Evolutionary conservation across 64 coral and sea anemone species (phyloP).

Genomic region (Trachythela sp.): DNA sequence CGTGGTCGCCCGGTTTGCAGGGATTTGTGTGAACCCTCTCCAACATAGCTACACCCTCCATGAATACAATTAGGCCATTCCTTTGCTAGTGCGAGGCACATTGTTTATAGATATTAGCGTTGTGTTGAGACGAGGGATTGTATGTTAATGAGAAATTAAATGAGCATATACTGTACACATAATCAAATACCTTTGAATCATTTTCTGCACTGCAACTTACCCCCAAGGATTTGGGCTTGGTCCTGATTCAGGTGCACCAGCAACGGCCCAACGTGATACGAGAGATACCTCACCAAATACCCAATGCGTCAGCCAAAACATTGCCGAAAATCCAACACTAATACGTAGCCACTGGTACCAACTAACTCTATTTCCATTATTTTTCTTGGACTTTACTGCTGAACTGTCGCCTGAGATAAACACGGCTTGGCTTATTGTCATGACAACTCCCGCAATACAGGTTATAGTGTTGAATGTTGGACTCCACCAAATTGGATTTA

Average conservation of each 20-base stretch:
- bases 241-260: constrained; percentile 67
- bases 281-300: constrained; percentile 96
- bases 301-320: constrained; percentile 73
- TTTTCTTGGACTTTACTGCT: background rate
- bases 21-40: too few species aligned
- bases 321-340: constrained; percentile 71
- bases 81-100: too few species aligned
- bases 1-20: too few species aligned
- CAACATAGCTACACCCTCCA: too few species aligned
- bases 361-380: background rate
- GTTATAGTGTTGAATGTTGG: constrained; percentile 60
- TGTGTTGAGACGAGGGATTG: too few species aligned
- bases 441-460: constrained; percentile 49
- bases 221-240: constrained; percentile 91
- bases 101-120: too few species aligned
- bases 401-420: background rate
- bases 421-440: background rate
- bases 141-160: too few species aligned
- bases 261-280: constrained; percentile 75
- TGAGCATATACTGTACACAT: too few species aligned
- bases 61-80: too few species aligned
- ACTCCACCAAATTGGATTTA: constrained; percentile 86
- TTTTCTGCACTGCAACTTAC: constrained; percentile 35
- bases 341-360: constrained; percentile 39
- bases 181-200: too few species aligned